Base-by-base conservation (phyloP, 1,140 invertebrate genomes). In the Tetragnatha versicolor region DNA sequence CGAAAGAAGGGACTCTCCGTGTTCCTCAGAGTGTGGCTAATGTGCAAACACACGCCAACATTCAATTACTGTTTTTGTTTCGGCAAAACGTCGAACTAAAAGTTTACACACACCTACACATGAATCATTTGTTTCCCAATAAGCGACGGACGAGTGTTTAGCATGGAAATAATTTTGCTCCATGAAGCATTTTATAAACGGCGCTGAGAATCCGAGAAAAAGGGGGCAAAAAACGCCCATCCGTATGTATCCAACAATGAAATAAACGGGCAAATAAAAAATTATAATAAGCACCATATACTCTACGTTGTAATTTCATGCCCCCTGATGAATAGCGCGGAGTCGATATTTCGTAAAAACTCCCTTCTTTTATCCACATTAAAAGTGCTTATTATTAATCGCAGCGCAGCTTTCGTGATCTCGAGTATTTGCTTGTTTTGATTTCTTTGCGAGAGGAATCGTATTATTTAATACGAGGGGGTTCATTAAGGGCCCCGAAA, bases 51-150 rank as follows among this genome's bases (percentile, higher is more conserved):
- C 73, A 77, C 73, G 73, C 73, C 55, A 77, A 77, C 73, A 65
- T 65, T 77, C 73, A 77, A 77, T 77, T 77, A 77, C 20, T 75
- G 73, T 77, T 77, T 77, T 77, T 77, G 61, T 65, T 51, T 77
- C n/a, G 20, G 70, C 12, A 20, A 47, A 75, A 42, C 69, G 69
- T 58, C 51, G 69, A 75, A 75, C 39, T 63, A 49, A 63, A 47
- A 75, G 58, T 47, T 65, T 55, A 73, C 69, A 73, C 53, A 66
- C 61, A 65, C 73, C 73, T 77, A 77, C 73, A 65, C 73, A 65
- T 65, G 73, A 77, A 77, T 77, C 73, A 77, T 77, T 77, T 66
- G 61, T 77, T 77, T 65, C 33, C 35, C 72, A 63, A 75, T 75
- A 75, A 61, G 58, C 61, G 68, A 20, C 35, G 25, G 37, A 68